A percentile compares a stretch with the other conserved stretches of the same genome.
phyloP scores from a whole-genome alignment of 2,113 vertebrate genomes.

The Aptenodytes forsteri region DNA sequence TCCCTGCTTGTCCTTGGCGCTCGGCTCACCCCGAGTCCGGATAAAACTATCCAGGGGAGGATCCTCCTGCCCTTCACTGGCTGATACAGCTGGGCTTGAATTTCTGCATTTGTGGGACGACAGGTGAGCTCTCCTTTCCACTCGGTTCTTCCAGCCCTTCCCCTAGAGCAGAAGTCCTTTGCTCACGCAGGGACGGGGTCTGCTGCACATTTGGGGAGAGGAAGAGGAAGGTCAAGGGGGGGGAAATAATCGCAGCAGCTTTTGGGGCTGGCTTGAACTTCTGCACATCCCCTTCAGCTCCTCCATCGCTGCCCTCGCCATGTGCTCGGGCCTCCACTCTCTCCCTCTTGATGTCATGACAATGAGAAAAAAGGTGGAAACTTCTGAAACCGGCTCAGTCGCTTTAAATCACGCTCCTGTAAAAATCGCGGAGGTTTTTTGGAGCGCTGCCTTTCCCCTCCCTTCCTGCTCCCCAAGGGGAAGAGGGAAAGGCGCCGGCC shows the following conservation, averaged over 20 bases:
- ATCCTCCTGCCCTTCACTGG: background rate
- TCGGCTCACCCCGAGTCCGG: background rate
- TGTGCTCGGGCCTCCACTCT: background rate
- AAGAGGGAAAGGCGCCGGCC: constrained; percentile 28
- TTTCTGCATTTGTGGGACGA: background rate
- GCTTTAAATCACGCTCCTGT: background rate
- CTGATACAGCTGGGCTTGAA: background rate
- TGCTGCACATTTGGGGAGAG: background rate
- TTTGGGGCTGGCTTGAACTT: background rate
- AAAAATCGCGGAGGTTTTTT: background rate
- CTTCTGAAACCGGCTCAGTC: background rate
- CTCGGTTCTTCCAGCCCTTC: background rate
- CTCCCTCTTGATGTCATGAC: background rate
- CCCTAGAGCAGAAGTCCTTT: background rate
- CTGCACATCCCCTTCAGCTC: background rate
- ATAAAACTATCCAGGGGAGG: constrained; percentile 19
- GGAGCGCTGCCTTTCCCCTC: background rate
- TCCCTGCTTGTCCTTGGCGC: constrained; percentile 14
- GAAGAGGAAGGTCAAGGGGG: background rate
- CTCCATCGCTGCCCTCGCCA: background rate
- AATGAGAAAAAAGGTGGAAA: background rate
- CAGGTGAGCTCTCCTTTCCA: background rate
- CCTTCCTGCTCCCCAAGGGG: background rate
- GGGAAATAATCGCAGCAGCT: background rate
- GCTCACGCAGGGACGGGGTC: background rate